Percentiles rank a stretch among this genome's conserved stretches.
phyloP scores from a whole-genome alignment of 1,140 invertebrate genomes.

The Ceratitis capitata region DNA sequence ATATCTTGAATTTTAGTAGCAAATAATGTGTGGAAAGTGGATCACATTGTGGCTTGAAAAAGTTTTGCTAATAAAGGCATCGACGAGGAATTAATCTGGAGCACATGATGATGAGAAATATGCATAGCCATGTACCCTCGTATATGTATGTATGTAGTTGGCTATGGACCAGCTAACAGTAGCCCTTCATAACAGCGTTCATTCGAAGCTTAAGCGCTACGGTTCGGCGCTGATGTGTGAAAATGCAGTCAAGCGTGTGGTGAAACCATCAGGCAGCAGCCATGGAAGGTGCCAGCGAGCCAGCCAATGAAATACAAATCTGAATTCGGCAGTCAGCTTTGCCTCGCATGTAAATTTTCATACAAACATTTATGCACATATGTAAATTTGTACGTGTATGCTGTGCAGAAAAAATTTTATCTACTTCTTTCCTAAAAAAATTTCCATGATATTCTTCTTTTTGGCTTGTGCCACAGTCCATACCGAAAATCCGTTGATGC shows the following conservation, averaged over 20 bases:
- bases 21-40: too few species aligned
- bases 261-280: conserved; percentile 12
- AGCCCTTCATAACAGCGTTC: background rate
- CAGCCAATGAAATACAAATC: conserved; percentile 14
- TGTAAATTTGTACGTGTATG: background rate
- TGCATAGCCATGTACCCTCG: background rate
- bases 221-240: conserved; percentile 21
- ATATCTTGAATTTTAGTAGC: too few species aligned
- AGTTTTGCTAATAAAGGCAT: background rate
- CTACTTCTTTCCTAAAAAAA: background rate
- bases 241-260: conserved; percentile 30
- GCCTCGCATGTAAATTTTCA: too few species aligned
- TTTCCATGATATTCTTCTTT: background rate
- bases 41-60: too few species aligned
- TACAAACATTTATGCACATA: too few species aligned
- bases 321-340: too few species aligned
- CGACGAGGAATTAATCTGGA: background rate
- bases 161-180: background rate
- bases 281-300: background rate
- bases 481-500: conserved; percentile 51
- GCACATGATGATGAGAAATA: too few species aligned
- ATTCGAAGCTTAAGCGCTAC: background rate
- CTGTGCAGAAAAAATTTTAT: too few species aligned
- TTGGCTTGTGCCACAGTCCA: background rate
- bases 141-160: background rate